Evolutionary conservation across 1,140 invertebrate genomes (phyloP), one percentile per base, ranked within the genome.

Genomic region (Kradibia gibbosae): DNA sequence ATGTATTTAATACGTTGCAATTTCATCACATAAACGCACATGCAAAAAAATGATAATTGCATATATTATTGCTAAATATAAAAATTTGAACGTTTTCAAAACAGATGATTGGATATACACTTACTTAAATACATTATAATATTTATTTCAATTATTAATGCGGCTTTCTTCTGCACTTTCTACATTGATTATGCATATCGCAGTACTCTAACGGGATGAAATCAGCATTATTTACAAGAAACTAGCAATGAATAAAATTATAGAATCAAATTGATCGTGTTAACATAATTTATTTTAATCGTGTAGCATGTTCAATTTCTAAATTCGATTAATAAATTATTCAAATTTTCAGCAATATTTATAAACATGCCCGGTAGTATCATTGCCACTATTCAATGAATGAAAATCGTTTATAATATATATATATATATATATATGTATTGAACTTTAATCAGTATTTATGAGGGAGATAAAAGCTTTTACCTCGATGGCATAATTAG

Each of bases 231-330:
- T 20, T 67, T 67, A 39, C 34, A 39, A 67, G 62, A 36, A 67
- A 67, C 36, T 67, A 67, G 62, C 34, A 39, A 67, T 67, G 62
- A 39, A 67, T 67, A 67, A 67, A 67, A 67, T 67, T 67, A 67
- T 39, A 39, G 28, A n/a, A 39, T 39, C 34, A 67, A 67, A 67
- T 67, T 39, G 34, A 67, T 67, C 34, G 20, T 10, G 62, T n/a
- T 39, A n/a, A 39, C 15, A 39, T 67, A 67, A 36, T 20, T 36
- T n/a, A 11, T 39, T 22, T 67, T 8, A n/a, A 67, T 39, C n/a
- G n/a, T 2, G 34, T 22, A n/a, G 2, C 57, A 13, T 62, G 15
- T 3, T 1, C 13, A 7, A 53, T 53, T 22, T 17, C 22, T 11
- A 53, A 5, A 53, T 53, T 53, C 22, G 3, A 53, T 53, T 53